phyloP scores from a whole-genome alignment of 23 tunicate species.

The Diplosoma virens region DNA sequence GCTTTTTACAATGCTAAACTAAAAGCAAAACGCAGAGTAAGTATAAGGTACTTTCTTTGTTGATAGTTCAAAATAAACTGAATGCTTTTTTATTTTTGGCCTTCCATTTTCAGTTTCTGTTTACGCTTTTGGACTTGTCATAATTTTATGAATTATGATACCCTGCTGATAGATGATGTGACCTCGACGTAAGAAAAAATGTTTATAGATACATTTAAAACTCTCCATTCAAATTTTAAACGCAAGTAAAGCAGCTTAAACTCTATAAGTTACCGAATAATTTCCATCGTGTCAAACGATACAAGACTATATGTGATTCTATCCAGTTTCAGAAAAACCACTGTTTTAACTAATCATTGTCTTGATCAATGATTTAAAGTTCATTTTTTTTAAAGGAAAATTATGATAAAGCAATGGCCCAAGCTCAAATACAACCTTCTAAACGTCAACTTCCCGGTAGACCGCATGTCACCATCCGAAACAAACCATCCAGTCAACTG shows the following conservation, averaged over 20 bases:
- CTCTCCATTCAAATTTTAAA: neutral
- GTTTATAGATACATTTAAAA: neutral
- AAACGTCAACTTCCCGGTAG: slow-evolving; percentile 35
- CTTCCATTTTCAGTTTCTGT: too few relatives aligned
- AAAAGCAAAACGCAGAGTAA: slow-evolving; percentile 55
- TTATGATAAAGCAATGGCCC: slow-evolving; percentile 60
- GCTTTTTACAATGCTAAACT: slow-evolving; percentile 79
- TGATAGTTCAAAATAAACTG: too few relatives aligned
- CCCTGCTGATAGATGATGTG: too few relatives aligned
- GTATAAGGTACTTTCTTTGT: neutral
- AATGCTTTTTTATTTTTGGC: too few relatives aligned
- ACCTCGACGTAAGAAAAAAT: too few relatives aligned
- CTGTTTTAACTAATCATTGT: neutral
- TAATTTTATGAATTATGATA: too few relatives aligned
- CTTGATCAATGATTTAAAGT: neutral
- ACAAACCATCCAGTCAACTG: slow-evolving; percentile 65
- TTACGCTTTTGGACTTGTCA: too few relatives aligned
- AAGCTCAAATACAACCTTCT: slow-evolving; percentile 55
- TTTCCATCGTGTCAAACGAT: neutral
- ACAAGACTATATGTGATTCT: neutral
- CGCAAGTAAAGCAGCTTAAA: too few relatives aligned
- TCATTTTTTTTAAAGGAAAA: slow-evolving; percentile 34
- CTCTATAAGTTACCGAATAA: too few relatives aligned
- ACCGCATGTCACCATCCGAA: slow-evolving; percentile 29
- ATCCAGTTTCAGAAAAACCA: neutral